Evolutionary conservation across 1,140 invertebrate species (phyloP), one percentile per base, ranked within the genome.

Genomic region (Drosophila santomea): DNA sequence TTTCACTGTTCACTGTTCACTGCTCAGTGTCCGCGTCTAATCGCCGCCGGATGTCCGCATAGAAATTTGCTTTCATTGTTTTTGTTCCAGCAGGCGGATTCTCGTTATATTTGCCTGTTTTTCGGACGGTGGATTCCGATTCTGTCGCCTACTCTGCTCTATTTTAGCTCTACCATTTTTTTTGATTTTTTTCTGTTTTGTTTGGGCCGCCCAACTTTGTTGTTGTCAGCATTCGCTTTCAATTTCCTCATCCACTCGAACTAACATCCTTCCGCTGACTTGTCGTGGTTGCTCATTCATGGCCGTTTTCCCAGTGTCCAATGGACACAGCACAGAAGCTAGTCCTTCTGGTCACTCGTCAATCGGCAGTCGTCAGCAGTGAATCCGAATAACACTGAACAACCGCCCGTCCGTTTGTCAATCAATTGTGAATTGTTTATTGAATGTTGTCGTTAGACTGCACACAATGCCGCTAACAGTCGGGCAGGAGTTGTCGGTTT

Each of bases 341-440:
- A 60, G 63, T 43, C 57, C 44, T 20, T 28, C 54, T 54, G 54
- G 41, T 60, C 67, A 63, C 39, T 75, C 63, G 66, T 80, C 63
- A 78, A 71, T 78, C 74, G 75, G 60, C 74, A 74, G 51, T 71
- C 64, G 68, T 74, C 80, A 57, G 63, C 83, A 90, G 68, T 77
- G 75, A 62, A 69, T 82, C 73, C 68, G 69, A 83, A 78, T 89
- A 75, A 80, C 63, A 74, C n/a, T 3, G 57, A 43, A 51, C 78
- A 43, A 51, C 78, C 60, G 51, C 60, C 64, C 60, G 81, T 90
- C 78, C 67, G 77, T 91, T 77, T 90, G 85, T 90, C 85, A 90
- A 90, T 90, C 85, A 90, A 90, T 90, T 90, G 75, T 86, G 86
- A 90, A 90, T 90, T 90, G 85, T 90, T 90, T 84, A 90, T 90